Evolutionary conservation across 2,888 invertebrate species (phyloP), one percentile per base, ranked within the genome.

Genomic region (Acanthosepion lycidas): DNA sequence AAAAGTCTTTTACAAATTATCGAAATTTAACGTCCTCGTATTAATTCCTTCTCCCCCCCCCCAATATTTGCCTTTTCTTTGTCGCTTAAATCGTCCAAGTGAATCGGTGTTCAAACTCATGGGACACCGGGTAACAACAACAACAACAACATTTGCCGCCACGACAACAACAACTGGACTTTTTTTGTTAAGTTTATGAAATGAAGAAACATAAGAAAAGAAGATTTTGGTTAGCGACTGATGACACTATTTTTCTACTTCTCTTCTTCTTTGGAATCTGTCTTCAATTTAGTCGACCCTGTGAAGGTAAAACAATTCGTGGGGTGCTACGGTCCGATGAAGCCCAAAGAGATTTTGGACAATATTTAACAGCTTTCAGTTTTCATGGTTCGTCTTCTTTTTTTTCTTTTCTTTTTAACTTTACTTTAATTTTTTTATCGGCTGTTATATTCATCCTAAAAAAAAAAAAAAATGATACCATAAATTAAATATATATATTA

Each of bases 321-420:
- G 97, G 97, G n/a, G 95, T 96, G 28, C 95, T 96, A 51, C 96
- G 96, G 23, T 96, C 96, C 42, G 92, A 94, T 15, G 49, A 95
- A 23, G 96, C 97, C 3, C 95, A 96, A 59, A 94, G 95, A 64
- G 96, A 96, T 91, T 95, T 95, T 92, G 97, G 97, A 15, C 97
- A 96, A 92, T 97, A 97, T 95, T 94, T 97, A 48, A 96, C 97
- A 20, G 96, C 97, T 6, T 97, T 96, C 95, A 96, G 96, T 95
- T 97, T 97, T 95, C 97, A 97, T 95, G 97, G 97, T 97, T 55
- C 18, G 94, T 51, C 1, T 5, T 93, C 8, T 51, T 8, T 59
- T 59, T 59, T 59, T 20, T 1, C 23, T 20, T 59, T 23, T 2
- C 6, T 59, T 23, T 59, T 59, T 6, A 20, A 6, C 26, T 23